Percentiles rank a stretch among this genome's conserved stretches.
phyloP scores from a whole-genome alignment of 2,113 vertebrate species.

The Rallus limicola region DNA sequence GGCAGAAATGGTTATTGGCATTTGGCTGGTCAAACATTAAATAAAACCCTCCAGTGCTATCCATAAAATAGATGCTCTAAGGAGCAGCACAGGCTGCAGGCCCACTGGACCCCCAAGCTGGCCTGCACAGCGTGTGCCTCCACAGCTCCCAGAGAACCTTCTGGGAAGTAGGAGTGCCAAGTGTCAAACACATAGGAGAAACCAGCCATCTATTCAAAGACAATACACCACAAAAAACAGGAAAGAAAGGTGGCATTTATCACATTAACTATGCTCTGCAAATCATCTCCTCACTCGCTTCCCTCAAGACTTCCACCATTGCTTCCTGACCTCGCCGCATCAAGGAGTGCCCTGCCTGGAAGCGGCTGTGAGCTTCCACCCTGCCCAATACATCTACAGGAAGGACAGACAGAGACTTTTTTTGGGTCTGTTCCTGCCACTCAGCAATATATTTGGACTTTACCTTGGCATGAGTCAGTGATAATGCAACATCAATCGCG shows the following conservation, averaged over 20 bases:
- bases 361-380: not conserved
- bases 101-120: too few relatives aligned
- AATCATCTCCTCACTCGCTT: not conserved
- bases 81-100: too few relatives aligned
- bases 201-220: not conserved
- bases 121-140: accelerated
- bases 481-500: not conserved
- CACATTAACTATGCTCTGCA: not conserved
- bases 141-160: not conserved
- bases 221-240: not conserved
- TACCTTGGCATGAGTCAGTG: not conserved
- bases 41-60: accelerated
- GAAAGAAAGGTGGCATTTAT: not conserved
- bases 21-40: not conserved
- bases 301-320: not conserved
- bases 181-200: not conserved
- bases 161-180: not conserved
- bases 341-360: not conserved
- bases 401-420: not conserved
- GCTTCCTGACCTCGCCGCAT: not conserved
- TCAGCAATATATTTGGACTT: not conserved
- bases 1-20: not conserved
- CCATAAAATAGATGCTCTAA: not conserved
- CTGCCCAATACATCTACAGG: accelerated
- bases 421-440: not conserved